Percentiles rank a stretch among this genome's conserved stretches.
phyloP scores from a whole-genome alignment of 2,888 invertebrate species.

The Podabrus alpinus region DNA sequence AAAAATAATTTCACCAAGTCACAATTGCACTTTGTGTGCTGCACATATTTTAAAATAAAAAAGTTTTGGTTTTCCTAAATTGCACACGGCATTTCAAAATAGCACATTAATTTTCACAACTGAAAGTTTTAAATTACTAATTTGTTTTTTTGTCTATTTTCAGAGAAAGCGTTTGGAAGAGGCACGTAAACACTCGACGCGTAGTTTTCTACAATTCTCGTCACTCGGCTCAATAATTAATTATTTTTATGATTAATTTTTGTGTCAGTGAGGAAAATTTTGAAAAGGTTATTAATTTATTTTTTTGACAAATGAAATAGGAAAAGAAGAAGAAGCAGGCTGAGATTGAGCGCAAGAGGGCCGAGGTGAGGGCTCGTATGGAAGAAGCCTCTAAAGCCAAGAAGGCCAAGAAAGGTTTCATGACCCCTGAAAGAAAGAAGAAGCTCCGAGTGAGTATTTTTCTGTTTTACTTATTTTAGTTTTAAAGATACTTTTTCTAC shows the following conservation, averaged over 20 bases:
- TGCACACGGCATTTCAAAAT: not conserved
- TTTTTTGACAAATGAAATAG: slow-evolving; percentile 56
- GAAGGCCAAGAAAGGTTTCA: slow-evolving; percentile 99
- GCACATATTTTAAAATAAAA: not conserved
- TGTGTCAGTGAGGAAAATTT: not conserved
- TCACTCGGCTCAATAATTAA: not conserved
- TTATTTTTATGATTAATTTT: not conserved
- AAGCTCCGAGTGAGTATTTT: slow-evolving; percentile 87
- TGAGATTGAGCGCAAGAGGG: slow-evolving; percentile 98
- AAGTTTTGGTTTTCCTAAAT: not conserved
- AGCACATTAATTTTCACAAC: not conserved
- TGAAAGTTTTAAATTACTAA: slow-evolving; percentile 39
- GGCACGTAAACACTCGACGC: slow-evolving; percentile 61
- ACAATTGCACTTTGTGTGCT: not conserved
- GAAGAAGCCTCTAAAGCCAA: slow-evolving; percentile 98
- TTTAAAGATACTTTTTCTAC: not conserved
- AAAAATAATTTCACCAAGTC: not conserved
- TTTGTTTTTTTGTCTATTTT: slow-evolving; percentile 59
- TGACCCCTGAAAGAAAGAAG: slow-evolving; percentile 99
- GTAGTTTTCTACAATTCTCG: not conserved
- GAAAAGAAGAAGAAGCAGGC: slow-evolving; percentile 98
- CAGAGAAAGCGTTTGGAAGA: slow-evolving; percentile 82
- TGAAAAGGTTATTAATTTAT: not conserved
- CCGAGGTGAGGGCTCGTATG: slow-evolving; percentile 97
- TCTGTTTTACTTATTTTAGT: not conserved